Evolutionary conservation across 2,113 vertebrate species (phyloP).

Genomic region (Phaetusa simplex): DNA sequence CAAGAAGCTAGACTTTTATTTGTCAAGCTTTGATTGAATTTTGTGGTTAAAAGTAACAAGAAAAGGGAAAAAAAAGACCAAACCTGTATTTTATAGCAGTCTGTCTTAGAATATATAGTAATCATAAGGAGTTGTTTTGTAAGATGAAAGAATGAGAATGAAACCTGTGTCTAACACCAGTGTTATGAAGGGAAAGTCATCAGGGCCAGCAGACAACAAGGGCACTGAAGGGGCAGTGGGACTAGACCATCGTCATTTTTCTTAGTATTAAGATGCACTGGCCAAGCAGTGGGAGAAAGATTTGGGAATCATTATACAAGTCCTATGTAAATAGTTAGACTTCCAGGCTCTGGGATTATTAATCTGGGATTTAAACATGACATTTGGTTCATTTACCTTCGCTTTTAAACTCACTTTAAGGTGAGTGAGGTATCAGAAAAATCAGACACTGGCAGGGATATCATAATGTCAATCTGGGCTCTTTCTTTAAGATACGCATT

Average conservation of each 20-base stretch:
- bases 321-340: background rate
- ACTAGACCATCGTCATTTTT: background rate
- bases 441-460: background rate
- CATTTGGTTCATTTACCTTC: background rate
- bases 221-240: background rate
- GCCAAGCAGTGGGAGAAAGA: background rate
- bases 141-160: slow-evolving; percentile 51
- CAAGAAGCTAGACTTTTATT: slow-evolving; percentile 36
- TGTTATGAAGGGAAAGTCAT: background rate
- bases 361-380: background rate
- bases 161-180: background rate
- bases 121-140: slow-evolving; percentile 19
- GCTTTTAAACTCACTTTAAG: background rate
- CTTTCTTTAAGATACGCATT: background rate
- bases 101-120: slow-evolving; percentile 22
- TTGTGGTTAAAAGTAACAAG: slow-evolving; percentile 26
- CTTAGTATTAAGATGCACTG: background rate
- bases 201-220: background rate
- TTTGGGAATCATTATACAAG: background rate
- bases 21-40: slow-evolving; percentile 57
- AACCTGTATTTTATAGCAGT: background rate
- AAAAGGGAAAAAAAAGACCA: background rate
- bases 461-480: background rate
- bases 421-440: background rate
- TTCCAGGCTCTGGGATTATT: background rate